Evolutionary conservation across 2,113 vertebrate genomes (phyloP).

Genomic region (Callaeas wilsoni): DNA sequence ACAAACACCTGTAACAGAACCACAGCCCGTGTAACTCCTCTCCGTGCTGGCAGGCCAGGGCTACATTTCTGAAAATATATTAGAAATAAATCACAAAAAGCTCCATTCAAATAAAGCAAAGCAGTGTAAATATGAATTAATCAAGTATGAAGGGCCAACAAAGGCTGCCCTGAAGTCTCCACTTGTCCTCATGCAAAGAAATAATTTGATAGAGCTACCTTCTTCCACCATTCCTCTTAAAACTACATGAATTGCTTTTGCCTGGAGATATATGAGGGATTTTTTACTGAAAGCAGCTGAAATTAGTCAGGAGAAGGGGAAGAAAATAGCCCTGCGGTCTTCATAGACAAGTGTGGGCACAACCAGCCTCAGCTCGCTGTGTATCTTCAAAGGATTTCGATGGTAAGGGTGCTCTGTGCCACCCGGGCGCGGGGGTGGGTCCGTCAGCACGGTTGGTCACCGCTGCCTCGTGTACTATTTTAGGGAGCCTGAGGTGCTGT

Average conservation of each 20-base stretch:
- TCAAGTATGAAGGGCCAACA: neutral
- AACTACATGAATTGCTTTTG: neutral
- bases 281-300: neutral
- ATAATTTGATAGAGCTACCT: neutral
- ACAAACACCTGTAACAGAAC: neutral
- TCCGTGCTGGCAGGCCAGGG: neutral
- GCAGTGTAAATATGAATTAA: neutral
- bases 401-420: rapidly evolving
- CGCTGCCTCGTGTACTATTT: rapidly evolving
- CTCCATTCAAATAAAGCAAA: neutral
- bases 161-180: neutral
- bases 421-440: rapidly evolving
- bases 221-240: neutral
- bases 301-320: neutral
- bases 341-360: neutral
- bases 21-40: neutral
- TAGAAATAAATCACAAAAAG: neutral
- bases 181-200: neutral
- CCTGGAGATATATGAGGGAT: neutral
- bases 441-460: rapidly evolving
- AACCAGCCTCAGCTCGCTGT: rapidly evolving
- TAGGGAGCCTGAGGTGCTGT: rapidly evolving
- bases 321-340: neutral
- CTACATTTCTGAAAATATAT: neutral
- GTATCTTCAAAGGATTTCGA: rapidly evolving